Base-by-base conservation (phyloP, 2,797 vertebrate species). In the Melanotaenia boesemani region DNA sequence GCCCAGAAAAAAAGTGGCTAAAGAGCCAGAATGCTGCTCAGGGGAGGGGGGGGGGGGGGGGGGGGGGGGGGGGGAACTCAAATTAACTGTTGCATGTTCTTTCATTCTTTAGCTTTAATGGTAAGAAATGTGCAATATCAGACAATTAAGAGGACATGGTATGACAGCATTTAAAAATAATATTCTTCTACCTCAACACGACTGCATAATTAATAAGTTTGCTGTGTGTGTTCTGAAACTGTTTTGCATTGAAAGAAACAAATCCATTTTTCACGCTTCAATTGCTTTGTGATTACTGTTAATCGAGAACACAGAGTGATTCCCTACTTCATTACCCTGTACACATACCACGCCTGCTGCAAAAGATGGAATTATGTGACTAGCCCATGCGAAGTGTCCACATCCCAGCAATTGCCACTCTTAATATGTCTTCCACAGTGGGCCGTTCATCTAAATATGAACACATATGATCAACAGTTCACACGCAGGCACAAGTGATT, bases 1-100 rank as follows among this genome's bases (percentile, higher is more conserved):
- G 92, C 92, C 88, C 87, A 82, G 84, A 30, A 92, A 91, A 92
- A 93, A 94, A 92, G 92, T 92, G 92, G 88, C 91, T 94, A 95
- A 95, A 92, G 86, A 90, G 91, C 88, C 85, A 74, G 82, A 86
- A 90, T 89, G 77, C 84, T 80, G 70, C 89, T 79, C 75, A 67
- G 13, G 67, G 10, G 67, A 37, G 28, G 32, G 32, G 6, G 69
- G 44, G 73, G 60, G 69, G 44, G 73, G 60, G 28, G 32, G 32
- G 6, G 13, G 67, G 10, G 67, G 37, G 28, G 32, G 32, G 6
- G 69, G 44, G 73, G 60, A 26, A 22, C 30, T 44, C 22, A 77
- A 87, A 76, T 76, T 26, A 70, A 80, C 69, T 69, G 44, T 46
- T 20, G 10, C 39, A 15, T 66, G 83, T 81, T 66, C 60, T 61